Percentiles rank a stretch among this genome's conserved stretches.
These are phyloP conservation scores for Ditylenchus dipsaci DNA, from an alignment of 1,140 invertebrate genomes.

Conservation along the genomic window DNA sequence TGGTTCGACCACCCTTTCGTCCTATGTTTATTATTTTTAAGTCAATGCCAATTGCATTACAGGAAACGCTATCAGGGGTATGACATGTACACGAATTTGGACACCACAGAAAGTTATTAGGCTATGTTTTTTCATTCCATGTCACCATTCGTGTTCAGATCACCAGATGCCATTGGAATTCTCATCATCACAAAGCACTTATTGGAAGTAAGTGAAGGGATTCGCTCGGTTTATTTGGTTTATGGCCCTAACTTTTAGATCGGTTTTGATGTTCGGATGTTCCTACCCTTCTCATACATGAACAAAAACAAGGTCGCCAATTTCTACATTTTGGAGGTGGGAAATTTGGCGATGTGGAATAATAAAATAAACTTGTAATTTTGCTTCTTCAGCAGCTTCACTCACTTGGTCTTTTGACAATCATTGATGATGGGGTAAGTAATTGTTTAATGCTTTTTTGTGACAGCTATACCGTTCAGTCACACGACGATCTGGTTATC, in stretches of 20 bases:
- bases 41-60: too few species aligned
- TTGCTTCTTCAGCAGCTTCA: conserved; percentile 7
- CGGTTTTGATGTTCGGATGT: conserved; percentile 8
- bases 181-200: conserved; percentile 7
- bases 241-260: too few species aligned
- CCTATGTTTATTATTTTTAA: too few species aligned
- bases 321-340: conserved; percentile 12
- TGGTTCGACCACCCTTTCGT: too few species aligned
- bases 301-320: conserved; percentile 4
- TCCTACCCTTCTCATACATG: conserved; percentile 14
- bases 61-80: too few species aligned
- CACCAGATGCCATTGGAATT: conserved; percentile 10
- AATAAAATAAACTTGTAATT: not conserved
- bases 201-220: not conserved
- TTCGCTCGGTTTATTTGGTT: too few species aligned
- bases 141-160: not conserved
- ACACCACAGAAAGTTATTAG: not conserved
- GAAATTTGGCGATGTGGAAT: not conserved
- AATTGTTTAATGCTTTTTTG: too few species aligned
- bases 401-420: conserved; percentile 3
- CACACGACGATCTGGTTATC: conserved; percentile 29
- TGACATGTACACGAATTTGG: not conserved
- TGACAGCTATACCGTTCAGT: not conserved
- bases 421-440: not conserved
- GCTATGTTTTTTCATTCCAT: not conserved